These are phyloP conservation scores for Stratiolaelaps scimitus DNA, from an alignment of 1,140 invertebrate genomes.

Conservation along the genomic window DNA sequence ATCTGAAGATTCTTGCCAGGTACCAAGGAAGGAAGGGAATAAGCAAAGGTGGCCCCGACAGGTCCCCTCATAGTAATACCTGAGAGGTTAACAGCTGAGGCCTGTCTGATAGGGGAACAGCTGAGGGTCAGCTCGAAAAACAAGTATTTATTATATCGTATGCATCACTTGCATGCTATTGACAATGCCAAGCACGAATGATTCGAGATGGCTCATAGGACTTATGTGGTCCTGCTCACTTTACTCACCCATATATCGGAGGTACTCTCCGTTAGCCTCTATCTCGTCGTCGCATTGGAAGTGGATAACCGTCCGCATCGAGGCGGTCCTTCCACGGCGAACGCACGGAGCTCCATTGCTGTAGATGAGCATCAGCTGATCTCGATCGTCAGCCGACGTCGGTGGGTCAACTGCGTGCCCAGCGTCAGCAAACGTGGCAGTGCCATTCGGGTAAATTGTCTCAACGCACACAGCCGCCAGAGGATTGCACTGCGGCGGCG, in stretches of 20 bases:
- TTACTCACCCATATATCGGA: slow-evolving; percentile 8
- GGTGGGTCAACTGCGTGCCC: slow-evolving; percentile 34
- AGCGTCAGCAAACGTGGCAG: slow-evolving; percentile 32
- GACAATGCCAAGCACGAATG: too few species aligned
- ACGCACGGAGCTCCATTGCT: slow-evolving; percentile 37
- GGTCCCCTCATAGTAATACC: too few species aligned
- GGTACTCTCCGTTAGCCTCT: slow-evolving; percentile 9
- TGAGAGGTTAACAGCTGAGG: too few species aligned
- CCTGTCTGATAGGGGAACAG: too few species aligned
- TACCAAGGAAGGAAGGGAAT: too few species aligned
- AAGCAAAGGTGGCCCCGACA: too few species aligned
- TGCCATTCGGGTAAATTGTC: slow-evolving; percentile 36
- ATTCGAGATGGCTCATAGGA: background rate
- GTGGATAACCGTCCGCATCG: slow-evolving; percentile 38
- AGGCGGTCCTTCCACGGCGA: slow-evolving; percentile 33
- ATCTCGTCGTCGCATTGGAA: slow-evolving; percentile 38
- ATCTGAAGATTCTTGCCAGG: too few species aligned
- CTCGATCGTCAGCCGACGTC: slow-evolving; percentile 31
- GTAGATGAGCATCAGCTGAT: slow-evolving; percentile 37
- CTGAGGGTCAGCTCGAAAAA: too few species aligned
- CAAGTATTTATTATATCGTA: too few species aligned
- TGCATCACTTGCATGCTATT: background rate
- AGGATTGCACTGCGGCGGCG: slow-evolving; percentile 36
- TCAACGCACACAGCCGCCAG: slow-evolving; percentile 38
- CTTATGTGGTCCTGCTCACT: background rate